Evolutionary conservation across 2,888 invertebrate genomes (phyloP).

Genomic region (Encarsia formosa): DNA sequence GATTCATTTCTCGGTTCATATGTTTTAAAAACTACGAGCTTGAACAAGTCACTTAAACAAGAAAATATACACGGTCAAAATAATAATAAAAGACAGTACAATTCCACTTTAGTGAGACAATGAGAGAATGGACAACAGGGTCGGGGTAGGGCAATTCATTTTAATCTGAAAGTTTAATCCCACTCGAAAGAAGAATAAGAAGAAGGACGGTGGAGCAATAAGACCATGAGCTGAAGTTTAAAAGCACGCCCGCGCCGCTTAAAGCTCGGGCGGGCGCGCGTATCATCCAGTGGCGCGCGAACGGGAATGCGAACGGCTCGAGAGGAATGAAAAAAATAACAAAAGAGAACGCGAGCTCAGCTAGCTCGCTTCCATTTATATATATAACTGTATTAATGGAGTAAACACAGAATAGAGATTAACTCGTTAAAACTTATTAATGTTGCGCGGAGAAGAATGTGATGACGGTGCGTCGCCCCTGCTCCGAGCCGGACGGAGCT

Average conservation of each 20-base stretch:
- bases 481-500: too few species aligned
- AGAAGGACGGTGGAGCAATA: slow-evolving; percentile 20
- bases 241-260: slow-evolving; percentile 20
- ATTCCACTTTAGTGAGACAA: too few species aligned
- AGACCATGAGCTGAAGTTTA: slow-evolving; percentile 22
- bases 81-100: slow-evolving; percentile 26
- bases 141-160: slow-evolving; percentile 42
- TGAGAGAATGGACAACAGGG: too few species aligned
- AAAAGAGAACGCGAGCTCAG: not conserved
- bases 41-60: too few species aligned
- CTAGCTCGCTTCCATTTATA: too few species aligned
- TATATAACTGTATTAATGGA: too few species aligned
- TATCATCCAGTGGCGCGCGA: not conserved
- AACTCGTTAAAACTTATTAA: slow-evolving; percentile 22
- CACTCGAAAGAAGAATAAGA: too few species aligned
- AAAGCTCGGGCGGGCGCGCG: slow-evolving; percentile 15
- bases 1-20: too few species aligned
- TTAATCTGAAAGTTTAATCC: slow-evolving; percentile 41
- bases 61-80: not conserved
- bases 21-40: too few species aligned
- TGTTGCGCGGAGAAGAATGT: not conserved
- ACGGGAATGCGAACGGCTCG: not conserved
- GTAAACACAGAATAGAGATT: slow-evolving; percentile 15
- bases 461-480: not conserved
- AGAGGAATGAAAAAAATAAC: not conserved